Percentiles rank a stretch among this genome's conserved stretches.
phyloP scores from a whole-genome alignment of 2,113 vertebrate species.

The Numenius arquata region DNA sequence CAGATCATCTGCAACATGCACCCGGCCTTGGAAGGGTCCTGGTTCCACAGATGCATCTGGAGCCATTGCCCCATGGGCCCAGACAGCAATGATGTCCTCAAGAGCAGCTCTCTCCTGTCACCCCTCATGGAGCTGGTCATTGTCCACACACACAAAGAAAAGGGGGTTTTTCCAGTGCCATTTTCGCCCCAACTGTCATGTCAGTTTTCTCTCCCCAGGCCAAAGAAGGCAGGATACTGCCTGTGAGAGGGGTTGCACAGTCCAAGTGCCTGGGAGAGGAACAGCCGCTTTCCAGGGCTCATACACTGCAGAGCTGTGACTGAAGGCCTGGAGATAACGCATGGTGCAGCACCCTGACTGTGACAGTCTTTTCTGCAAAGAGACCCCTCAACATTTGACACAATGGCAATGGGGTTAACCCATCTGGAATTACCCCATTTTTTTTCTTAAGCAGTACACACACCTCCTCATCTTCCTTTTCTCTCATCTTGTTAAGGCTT shows the following conservation, averaged over 20 bases:
- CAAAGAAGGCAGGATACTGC: background rate
- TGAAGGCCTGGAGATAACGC: background rate
- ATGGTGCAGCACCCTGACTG: fast-evolving
- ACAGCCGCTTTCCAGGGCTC: background rate
- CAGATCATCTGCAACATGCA: background rate
- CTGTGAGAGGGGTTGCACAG: background rate
- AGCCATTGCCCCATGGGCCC: background rate
- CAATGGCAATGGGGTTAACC: background rate
- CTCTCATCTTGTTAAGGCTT: background rate
- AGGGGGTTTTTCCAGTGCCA: background rate
- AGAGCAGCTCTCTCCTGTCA: background rate
- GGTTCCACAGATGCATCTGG: background rate
- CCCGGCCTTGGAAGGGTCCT: background rate
- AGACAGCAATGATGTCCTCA: background rate
- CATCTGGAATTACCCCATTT: background rate
- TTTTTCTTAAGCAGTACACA: background rate
- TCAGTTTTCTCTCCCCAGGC: background rate
- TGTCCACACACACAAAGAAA: background rate
- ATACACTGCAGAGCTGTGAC: background rate
- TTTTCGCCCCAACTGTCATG: background rate
- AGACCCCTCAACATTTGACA: background rate
- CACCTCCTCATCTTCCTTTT: background rate
- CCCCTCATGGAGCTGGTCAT: background rate
- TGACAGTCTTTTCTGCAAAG: background rate
- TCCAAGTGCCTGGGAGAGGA: background rate